Evolutionary conservation across 1,140 invertebrate species (phyloP).

Genomic region (Mya arenaria): DNA sequence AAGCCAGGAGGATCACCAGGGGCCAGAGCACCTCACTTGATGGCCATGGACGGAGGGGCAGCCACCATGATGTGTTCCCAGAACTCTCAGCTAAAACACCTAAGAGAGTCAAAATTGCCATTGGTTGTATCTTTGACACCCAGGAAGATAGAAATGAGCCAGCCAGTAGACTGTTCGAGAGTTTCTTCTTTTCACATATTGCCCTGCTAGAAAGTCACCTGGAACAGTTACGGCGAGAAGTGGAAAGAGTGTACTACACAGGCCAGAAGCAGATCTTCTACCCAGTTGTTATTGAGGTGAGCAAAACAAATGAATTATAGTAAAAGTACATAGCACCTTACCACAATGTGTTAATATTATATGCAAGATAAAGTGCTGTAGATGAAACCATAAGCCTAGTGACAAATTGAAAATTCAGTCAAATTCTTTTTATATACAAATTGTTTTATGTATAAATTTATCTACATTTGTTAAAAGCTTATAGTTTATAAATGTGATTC

Average conservation of each 20-base stretch:
- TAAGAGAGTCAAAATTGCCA: neutral
- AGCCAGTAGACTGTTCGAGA: conserved; percentile 73
- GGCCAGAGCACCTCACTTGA: conserved; percentile 84
- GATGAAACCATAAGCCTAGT: too few relatives aligned
- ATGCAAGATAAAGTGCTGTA: too few relatives aligned
- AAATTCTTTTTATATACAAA: too few relatives aligned
- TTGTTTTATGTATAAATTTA: too few relatives aligned
- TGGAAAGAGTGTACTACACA: conserved; percentile 82
- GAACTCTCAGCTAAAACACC: conserved; percentile 24
- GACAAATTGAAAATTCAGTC: too few relatives aligned
- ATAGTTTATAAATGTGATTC: too few relatives aligned
- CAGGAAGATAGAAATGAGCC: neutral
- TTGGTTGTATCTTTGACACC: neutral
- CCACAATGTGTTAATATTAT: too few relatives aligned
- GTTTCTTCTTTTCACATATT: conserved; percentile 90
- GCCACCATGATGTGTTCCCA: conserved; percentile 63
- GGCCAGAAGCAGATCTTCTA: conserved; percentile 8
- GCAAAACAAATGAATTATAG: too few relatives aligned
- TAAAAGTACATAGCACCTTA: too few relatives aligned
- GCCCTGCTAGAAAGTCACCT: conserved; percentile 90
- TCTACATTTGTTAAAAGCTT: too few relatives aligned
- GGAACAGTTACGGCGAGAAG: conserved; percentile 85
- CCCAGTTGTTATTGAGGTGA: conserved; percentile 82
- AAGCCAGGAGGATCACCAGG: conserved; percentile 84
- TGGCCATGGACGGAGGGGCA: conserved; percentile 64